Conservation (phyloP, 2,113 vertebrate genomes). For the Lamprologus tigripictilis region DNA sequence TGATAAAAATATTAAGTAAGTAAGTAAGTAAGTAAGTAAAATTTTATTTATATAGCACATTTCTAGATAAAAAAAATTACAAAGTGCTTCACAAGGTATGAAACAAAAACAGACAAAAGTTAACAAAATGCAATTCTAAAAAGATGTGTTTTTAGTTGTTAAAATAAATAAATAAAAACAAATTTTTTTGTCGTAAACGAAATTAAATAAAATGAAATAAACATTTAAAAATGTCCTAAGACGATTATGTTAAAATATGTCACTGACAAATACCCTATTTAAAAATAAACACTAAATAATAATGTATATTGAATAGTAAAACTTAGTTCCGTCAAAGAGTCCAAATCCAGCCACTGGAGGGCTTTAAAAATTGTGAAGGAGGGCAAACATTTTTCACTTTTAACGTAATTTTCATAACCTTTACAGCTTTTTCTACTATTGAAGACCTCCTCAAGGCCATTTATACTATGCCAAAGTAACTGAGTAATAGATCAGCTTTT, state of each 20-base stretch:
- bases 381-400: background rate
- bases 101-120: background rate
- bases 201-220: background rate
- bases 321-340: background rate
- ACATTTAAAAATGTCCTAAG: background rate
- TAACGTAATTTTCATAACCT: background rate
- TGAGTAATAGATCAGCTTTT: background rate
- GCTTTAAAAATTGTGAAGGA: background rate
- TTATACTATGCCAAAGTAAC: background rate
- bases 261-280: background rate
- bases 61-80: background rate
- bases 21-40: background rate
- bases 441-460: background rate
- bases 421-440: background rate
- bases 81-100: background rate
- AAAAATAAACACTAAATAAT: background rate
- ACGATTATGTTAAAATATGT: background rate
- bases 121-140: background rate
- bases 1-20: background rate
- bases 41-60: background rate
- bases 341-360: background rate
- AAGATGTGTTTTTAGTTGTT: background rate
- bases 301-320: background rate
- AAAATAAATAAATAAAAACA: background rate
- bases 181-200: background rate